These are phyloP conservation scores for Chrysogorgia sp. DNA, from an alignment of 92 coral and sea anemone species.

Conservation along the genomic window DNA sequence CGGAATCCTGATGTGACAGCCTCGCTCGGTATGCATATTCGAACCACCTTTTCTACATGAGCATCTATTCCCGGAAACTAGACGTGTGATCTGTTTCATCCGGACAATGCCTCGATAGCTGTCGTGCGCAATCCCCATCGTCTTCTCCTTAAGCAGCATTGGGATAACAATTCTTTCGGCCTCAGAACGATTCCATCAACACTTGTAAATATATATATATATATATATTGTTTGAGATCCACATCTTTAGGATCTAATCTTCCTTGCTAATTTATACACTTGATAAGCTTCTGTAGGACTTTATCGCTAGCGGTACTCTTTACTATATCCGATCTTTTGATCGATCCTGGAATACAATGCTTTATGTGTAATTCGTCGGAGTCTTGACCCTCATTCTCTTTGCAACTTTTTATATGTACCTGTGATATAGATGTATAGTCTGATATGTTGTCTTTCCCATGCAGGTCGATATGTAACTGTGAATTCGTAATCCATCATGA, in stretches of 20 bases:
- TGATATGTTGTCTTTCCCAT: constrained; percentile 36
- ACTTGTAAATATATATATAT: neutral
- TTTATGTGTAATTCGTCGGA: neutral
- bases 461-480: neutral
- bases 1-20: constrained; percentile 37
- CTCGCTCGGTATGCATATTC: constrained; percentile 21
- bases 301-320: constrained; percentile 1
- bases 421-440: constrained; percentile 51
- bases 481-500: neutral
- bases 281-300: neutral
- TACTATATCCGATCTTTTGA: constrained; percentile 1
- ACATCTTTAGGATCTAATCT: neutral
- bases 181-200: too few species aligned
- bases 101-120: too few species aligned
- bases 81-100: too few species aligned
- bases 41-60: too few species aligned
- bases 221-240: neutral
- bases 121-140: too few species aligned
- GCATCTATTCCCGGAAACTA: too few species aligned
- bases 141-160: too few species aligned
- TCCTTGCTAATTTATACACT: constrained; percentile 11
- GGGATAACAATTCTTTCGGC: too few species aligned
- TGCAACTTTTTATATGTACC: neutral
- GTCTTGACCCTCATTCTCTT: neutral
- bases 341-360: constrained; percentile 4